Evolutionary conservation across 2,797 vertebrate species (phyloP), one percentile per base, ranked within the genome.

Genomic region (Sandelia bainsii): DNA sequence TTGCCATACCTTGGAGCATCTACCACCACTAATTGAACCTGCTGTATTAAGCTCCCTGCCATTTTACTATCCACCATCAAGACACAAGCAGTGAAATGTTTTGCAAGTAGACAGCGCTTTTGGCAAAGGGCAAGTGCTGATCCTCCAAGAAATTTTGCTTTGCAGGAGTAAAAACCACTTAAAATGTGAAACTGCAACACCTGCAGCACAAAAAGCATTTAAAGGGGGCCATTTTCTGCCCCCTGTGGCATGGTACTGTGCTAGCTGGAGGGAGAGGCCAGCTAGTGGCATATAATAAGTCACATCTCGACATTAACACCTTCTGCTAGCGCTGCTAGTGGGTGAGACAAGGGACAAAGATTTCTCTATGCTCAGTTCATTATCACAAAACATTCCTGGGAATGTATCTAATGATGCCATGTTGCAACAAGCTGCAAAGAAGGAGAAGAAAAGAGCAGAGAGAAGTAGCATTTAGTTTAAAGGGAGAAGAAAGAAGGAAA

Each of bases 171-270:
- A 12, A 37, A 81, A 56, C 76, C 80, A 75, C 75, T 87, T 81
- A 81, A 87, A 88, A 85, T 72, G 75, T 76, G 67, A 62, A 49
- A 72, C 75, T 59, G 71, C 74, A 80, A 73, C 85, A 85, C 83
- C 72, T 84, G 75, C 71, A 76, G 82, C 65, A 82, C 58, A 69
- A 78, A 75, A 73, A 54, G 8, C 22, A 71, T 70, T 89, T 90
- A 84, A 73, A 54, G 40, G 65, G 60, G 69, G 50, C 25, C 54
- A 79, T 86, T 80, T 84, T 77, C 71, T 74, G 62, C 53, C 72
- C 68, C 75, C 49, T n/a, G 76, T 58, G 62, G 74, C 20, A n/a
- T 13, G 2, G 27, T 8, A 7, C 22, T 40, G 50, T 6, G 54
- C 48, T 51, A 17, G 42, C 63, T 65, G 6, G 37, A 60, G 69